Base-by-base conservation (phyloP, 1,140 invertebrate genomes). In the Cecropterus lyciades region DNA sequence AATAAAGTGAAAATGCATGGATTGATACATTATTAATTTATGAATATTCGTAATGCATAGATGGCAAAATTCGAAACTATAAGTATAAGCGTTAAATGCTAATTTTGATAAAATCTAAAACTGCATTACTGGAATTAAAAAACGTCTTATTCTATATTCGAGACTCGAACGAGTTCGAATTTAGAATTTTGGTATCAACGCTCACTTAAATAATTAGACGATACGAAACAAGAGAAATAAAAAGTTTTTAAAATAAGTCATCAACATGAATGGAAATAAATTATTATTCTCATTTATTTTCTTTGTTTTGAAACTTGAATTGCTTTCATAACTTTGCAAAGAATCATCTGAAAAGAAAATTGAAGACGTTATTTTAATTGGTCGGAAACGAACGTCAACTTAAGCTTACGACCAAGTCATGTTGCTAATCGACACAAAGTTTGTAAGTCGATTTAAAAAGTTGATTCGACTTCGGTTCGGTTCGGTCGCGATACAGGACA, bases 401-500 rank as follows among this genome's bases (percentile, higher is more conserved):
- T 42, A 55, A 42, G 15, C 10, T 55, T 55, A 55, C 46, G 13
- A 14, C 56, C 59, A 24, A 63, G 45, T 63, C 67, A 69, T 56
- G 62, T 43, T 40, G 52, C 60, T 69, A 67, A 67, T 67, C 65
- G 65, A 66, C 30, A 49, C 63, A 51, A 48, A 60, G 52, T 57
- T 65, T 51, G 37, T 37, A 69, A 75, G 52, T 66, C 62, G 60
- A 52, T 67, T 59, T 62, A 7, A 20, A 8, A 24, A 42, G 10
- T 43, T 43, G 13, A 43, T 14, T 14, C 13, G 62, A 68, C 66
- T 77, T 68, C 69, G 60, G 42, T 70, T 51, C 55, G 70, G 20
- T 30, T 30, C 27, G 73, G 72, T 55, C 56, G 59, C 70, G 68
- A 67, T 77, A 70, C 66, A 69, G 65, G 56, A 48, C 56, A 70